Conservation (phyloP, 2,888 invertebrate genomes). For the Buathra laborator region DNA sequence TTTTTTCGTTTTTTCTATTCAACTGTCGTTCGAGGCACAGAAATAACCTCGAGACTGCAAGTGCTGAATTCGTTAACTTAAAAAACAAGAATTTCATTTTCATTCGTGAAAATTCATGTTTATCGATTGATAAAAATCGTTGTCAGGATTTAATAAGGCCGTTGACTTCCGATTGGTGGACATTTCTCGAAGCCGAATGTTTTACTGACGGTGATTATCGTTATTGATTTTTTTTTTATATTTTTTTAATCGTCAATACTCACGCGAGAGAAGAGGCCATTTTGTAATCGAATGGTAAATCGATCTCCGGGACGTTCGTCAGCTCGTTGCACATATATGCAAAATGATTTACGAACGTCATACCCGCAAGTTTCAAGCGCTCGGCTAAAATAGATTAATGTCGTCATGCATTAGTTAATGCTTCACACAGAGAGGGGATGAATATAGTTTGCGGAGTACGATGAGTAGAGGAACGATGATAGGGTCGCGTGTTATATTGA, state of each 20-base stretch:
- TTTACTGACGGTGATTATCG: not conserved
- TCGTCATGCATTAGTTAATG: conserved; percentile 78
- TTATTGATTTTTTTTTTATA: not conserved
- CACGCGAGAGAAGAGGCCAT: not conserved
- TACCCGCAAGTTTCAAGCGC: conserved; percentile 69
- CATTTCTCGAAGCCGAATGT: too few relatives aligned
- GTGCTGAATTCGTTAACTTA: too few relatives aligned
- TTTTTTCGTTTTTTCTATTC: not conserved
- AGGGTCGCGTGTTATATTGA: conserved; percentile 75
- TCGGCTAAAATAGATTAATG: conserved; percentile 79
- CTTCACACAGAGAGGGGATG: conserved; percentile 65
- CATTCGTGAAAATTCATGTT: too few relatives aligned
- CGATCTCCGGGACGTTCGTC: conserved; percentile 70
- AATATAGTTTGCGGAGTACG: conserved; percentile 53
- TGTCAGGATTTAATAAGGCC: too few relatives aligned
- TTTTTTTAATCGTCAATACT: not conserved
- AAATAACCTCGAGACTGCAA: too few relatives aligned
- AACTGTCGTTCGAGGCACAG: too few relatives aligned
- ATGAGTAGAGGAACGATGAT: conserved; percentile 20
- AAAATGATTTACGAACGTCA: conserved; percentile 78
- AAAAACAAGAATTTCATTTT: too few relatives aligned
- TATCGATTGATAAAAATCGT: too few relatives aligned
- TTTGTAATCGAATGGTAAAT: conserved; percentile 52
- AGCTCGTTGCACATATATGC: conserved; percentile 75
- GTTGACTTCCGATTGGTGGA: too few relatives aligned